phyloP scores from a whole-genome alignment of 1,140 invertebrate species.

The Drosophila ercepeae region DNA sequence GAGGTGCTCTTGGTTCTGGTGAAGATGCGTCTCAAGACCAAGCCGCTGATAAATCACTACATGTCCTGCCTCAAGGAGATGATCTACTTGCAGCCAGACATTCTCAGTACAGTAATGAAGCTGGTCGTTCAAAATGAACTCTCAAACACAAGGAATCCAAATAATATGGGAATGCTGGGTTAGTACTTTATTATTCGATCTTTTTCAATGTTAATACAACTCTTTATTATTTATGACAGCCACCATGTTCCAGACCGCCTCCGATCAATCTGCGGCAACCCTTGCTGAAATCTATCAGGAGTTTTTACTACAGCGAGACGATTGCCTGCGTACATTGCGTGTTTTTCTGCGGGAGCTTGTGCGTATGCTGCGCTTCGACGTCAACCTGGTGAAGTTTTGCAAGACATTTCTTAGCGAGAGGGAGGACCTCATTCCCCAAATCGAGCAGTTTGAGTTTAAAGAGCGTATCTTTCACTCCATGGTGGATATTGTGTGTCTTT shows the following conservation, averaged over 20 bases:
- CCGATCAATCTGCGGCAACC: slow-evolving; percentile 90
- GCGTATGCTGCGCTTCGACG: slow-evolving; percentile 91
- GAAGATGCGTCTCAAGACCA: slow-evolving; percentile 96
- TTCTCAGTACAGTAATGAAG: slow-evolving; percentile 93
- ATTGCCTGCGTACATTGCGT: slow-evolving; percentile 93
- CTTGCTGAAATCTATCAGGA: slow-evolving; percentile 94
- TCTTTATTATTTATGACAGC: slow-evolving; percentile 84
- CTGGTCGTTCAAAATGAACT: slow-evolving; percentile 98
- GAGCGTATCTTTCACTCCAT: slow-evolving; percentile 93
- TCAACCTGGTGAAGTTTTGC: slow-evolving; percentile 90
- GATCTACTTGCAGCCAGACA: slow-evolving; percentile 87
- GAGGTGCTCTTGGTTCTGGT: slow-evolving; percentile 96
- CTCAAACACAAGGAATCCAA: slow-evolving; percentile 94
- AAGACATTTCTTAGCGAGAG: slow-evolving; percentile 88
- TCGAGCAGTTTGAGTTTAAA: slow-evolving; percentile 87
- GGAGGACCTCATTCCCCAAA: slow-evolving; percentile 84
- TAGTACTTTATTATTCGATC: no score
- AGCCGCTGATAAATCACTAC: slow-evolving; percentile 95
- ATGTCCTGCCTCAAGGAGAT: slow-evolving; percentile 91
- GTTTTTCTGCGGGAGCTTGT: slow-evolving; percentile 93
- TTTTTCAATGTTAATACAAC: no score
- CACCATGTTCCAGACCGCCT: slow-evolving; percentile 93
- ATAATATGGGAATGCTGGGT: slow-evolving; percentile 91
- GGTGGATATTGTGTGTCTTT: slow-evolving; percentile 93
- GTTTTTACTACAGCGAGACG: slow-evolving; percentile 93